Conservation (phyloP, 2,797 vertebrate genomes). For the Masticophis lateralis region DNA sequence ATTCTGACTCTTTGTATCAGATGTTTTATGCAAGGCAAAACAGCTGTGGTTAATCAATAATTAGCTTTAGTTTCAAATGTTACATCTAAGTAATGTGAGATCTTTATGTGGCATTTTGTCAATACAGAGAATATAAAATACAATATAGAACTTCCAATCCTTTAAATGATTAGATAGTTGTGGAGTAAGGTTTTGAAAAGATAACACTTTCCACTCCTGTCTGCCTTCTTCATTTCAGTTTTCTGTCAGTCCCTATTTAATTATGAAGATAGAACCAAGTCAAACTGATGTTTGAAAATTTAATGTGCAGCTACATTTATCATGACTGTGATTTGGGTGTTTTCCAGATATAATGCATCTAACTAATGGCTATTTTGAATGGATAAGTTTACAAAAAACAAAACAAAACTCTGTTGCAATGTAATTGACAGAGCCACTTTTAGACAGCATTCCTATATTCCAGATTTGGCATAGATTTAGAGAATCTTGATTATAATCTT, state of each 20-base stretch:
- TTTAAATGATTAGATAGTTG: neutral
- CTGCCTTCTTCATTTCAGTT: neutral
- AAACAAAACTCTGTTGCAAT: slow-evolving; percentile 19
- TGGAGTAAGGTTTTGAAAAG: neutral
- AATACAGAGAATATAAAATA: neutral
- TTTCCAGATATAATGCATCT: slow-evolving; percentile 49
- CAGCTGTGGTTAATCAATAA: slow-evolving; percentile 5
- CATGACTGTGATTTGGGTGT: slow-evolving; percentile 36
- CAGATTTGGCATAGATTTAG: neutral
- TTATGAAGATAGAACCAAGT: slow-evolving; percentile 42
- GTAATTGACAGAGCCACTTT: slow-evolving; percentile 22
- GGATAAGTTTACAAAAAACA: neutral
- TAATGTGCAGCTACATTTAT: slow-evolving; percentile 27
- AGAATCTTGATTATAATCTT: neutral
- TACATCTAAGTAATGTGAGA: slow-evolving; percentile 15
- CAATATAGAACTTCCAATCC: slow-evolving; percentile 27
- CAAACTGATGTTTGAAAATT: slow-evolving; percentile 31
- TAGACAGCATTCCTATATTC: neutral
- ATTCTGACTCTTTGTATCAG: fast-evolving
- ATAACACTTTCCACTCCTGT: slow-evolving; percentile 13
- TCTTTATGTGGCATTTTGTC: slow-evolving; percentile 25
- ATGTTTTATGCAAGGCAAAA: neutral
- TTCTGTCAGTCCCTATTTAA: slow-evolving; percentile 8
- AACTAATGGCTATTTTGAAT: slow-evolving; percentile 41
- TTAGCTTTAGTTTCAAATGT: slow-evolving; percentile 37